phyloP scores from a whole-genome alignment of 2,888 invertebrate species.

The Ormia ochracea region DNA sequence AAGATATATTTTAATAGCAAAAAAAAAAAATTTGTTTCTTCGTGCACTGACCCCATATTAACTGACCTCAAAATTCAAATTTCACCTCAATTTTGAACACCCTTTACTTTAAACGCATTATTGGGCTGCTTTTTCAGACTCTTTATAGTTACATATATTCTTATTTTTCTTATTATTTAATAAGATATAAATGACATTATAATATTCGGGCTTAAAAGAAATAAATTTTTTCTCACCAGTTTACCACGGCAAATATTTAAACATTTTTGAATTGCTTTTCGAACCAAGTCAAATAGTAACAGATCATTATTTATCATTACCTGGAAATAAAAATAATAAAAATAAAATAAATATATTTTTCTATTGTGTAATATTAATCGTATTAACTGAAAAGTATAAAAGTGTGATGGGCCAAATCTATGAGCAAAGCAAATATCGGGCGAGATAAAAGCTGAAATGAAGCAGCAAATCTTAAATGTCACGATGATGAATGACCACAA shows the following conservation, averaged over 20 bases:
- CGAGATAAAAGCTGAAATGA: neutral
- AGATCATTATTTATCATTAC: slow-evolving; percentile 9
- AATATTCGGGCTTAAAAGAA: too few relatives aligned
- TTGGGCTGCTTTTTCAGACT: too few relatives aligned
- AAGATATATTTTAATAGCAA: too few relatives aligned
- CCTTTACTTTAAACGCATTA: too few relatives aligned
- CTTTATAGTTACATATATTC: too few relatives aligned
- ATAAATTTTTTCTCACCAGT: slow-evolving; percentile 20
- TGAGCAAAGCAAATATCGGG: neutral
- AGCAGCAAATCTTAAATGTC: neutral
- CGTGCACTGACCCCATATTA: too few relatives aligned
- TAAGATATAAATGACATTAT: too few relatives aligned
- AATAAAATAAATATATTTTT: neutral
- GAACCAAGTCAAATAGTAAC: neutral
- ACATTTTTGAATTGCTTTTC: neutral
- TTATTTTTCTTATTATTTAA: too few relatives aligned
- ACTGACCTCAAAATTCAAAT: too few relatives aligned
- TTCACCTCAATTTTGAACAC: too few relatives aligned
- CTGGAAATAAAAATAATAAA: neutral
- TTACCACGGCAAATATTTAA: neutral
- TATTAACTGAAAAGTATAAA: neutral
- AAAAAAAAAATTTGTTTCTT: too few relatives aligned
- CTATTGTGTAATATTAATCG: neutral
- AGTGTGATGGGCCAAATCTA: neutral
- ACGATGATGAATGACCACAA: neutral